Base-by-base conservation (phyloP, 2,888 invertebrate species). In the Onthophagus sagittarius region DNA sequence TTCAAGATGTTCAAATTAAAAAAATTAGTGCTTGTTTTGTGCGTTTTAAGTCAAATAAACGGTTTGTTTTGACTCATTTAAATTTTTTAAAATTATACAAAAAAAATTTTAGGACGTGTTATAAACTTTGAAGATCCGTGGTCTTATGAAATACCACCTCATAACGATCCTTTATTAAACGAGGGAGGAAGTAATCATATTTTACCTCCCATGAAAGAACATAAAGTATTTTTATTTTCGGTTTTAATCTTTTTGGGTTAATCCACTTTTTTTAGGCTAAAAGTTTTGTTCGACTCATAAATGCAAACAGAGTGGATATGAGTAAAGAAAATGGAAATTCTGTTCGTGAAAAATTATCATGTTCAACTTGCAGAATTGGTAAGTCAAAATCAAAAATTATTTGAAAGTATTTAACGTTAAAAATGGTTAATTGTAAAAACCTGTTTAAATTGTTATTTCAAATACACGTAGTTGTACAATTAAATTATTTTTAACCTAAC, bases 361-460 rank as follows among this genome's bases (percentile, higher is more conserved):
- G 80, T 70, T 73, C 78, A 14, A 74, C 77, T 9, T 80, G 80
- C 71, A 76, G 75, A 75, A 74, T 80, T 71, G 79, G 80, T 80
- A 71, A 76, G 74, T 33, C 63, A 73, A 39, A n/a, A n/a, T n/a
- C n/a, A n/a, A n/a, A 23, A 23, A 23, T 53, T 2, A 53, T 53
- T 53, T 53, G 6, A 53, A n/a, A n/a, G n/a, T n/a, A n/a, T n/a
- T n/a, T n/a, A n/a, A n/a, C n/a, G 7, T 53, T 53, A 53, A 53
- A 53, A 53, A 53, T 53, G 11, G 33, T 5, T 7, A 33, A 33
- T 53, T 53, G 7, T 53, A 23, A 23, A 23, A 23, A 23, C 23
- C 23, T 3, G 39, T 53, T 53, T 53, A 53, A 53, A 9, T 53
- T 53, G 39, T 53, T 53, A 53, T 53, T 7, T 53, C 39, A 53